Evolutionary conservation across 1,140 invertebrate genomes (phyloP), one percentile per base, ranked within the genome.

Genomic region (Bombus pyrosoma): DNA sequence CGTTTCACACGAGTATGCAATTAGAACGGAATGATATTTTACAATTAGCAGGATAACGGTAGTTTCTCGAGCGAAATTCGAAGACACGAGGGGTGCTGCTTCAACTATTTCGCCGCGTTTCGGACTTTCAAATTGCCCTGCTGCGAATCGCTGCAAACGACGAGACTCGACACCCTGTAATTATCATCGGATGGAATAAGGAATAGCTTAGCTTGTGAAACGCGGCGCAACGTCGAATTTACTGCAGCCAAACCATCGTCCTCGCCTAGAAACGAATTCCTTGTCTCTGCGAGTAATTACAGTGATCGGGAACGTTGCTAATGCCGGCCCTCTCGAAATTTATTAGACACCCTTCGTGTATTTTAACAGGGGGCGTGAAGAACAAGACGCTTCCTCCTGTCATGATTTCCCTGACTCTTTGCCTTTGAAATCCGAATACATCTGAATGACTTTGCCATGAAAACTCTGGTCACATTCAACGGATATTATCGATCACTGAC

Each of bases 101-200:
- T 41, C 25, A 68, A 41, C 15, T n/a, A 41, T 73, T 74, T n/a
- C 41, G 12, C n/a, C 34, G 18, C 73, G 77, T 80, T 69, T 80
- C 28, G 25, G 78, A 80, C 78, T 80, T 69, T 80, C 78, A 80
- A 80, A 80, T 80, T 80, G 78, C 43, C 64, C 10, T 28, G 43
- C 59, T 62, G 64, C 12, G 64, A 80, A 80, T 80, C 75, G 75
- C 32, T 80, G 41, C 78, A 68, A 37, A 41, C 34, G 25, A 22
- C 12, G 15, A 34, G 18, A 9, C 47, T 53, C 47, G 10, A n/a
- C 39, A 41, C 13, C 43, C 41, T 80, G 62, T 80, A 80, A 80
- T 80, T 80, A 80, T 80, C 78, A 80, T 53, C 78, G 78, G 69
- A 53, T 64, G 64, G 78, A 80, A 80, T 80, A 80, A 80, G 78